Conservation (phyloP, 2,113 vertebrate species). For the Ammospiza caudacuta region DNA sequence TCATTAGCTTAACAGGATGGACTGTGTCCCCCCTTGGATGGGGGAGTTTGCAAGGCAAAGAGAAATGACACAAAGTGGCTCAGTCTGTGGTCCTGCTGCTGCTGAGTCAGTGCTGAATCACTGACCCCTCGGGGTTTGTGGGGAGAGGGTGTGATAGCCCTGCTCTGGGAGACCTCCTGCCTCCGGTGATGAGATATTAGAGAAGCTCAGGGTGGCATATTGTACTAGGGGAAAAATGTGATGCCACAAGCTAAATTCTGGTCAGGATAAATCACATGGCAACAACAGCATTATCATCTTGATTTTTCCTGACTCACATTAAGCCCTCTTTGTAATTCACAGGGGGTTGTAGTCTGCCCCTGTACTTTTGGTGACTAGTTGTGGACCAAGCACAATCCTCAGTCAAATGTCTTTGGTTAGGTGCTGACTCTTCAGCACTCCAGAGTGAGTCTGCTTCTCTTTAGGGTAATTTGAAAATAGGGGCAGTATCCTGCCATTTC, state of each 20-base stretch:
- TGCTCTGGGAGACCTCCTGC: not conserved
- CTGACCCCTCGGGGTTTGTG: not conserved
- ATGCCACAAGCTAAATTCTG: not conserved
- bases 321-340: not conserved
- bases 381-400: not conserved
- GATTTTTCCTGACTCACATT: not conserved
- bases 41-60: not conserved
- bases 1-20: conserved; percentile 42
- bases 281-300: not conserved
- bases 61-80: not conserved
- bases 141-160: not conserved
- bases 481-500: not conserved
- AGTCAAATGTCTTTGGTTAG: not conserved
- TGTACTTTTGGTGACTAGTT: not conserved
- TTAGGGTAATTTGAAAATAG: not conserved
- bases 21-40: not conserved
- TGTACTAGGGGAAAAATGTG: not conserved
- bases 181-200: not conserved
- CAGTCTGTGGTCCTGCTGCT: not conserved
- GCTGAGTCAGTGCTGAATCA: not conserved
- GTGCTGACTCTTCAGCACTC: not conserved
- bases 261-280: not conserved
- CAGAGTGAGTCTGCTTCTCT: not conserved
- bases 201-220: not conserved
- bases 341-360: not conserved